Evolutionary conservation across 2,797 vertebrate genomes (phyloP).

Genomic region (Dromococcyx pavoninus): DNA sequence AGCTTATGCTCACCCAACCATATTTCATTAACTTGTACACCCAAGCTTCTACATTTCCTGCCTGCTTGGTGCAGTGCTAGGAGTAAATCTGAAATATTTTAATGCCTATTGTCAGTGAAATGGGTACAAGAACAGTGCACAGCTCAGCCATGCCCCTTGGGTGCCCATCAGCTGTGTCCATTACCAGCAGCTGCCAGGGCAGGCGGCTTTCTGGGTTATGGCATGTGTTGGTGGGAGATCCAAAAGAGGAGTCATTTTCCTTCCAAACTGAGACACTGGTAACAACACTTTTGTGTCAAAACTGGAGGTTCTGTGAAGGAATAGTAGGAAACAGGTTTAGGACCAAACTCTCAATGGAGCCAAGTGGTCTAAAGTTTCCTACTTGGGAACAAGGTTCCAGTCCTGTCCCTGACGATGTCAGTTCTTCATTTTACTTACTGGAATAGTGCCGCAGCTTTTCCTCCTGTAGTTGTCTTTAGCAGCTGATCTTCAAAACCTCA

Average conservation of each 20-base stretch:
- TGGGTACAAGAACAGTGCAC: not conserved
- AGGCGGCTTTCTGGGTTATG: accelerated
- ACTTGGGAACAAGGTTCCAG: not conserved
- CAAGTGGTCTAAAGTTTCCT: accelerated
- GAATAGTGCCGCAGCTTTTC: not conserved
- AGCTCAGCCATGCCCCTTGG: not conserved
- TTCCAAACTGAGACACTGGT: not conserved
- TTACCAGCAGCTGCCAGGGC: accelerated
- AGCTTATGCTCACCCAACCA: slow-evolving; percentile 69
- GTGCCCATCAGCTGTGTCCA: not conserved
- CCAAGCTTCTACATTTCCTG: slow-evolving; percentile 56
- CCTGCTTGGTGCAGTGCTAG: not conserved
- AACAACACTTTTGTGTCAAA: not conserved
- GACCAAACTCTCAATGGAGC: accelerated
- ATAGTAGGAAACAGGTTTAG: not conserved
- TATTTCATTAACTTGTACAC: slow-evolving; percentile 70
- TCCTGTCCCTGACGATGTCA: not conserved
- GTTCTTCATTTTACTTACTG: not conserved
- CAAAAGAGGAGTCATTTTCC: not conserved
- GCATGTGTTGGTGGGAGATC: not conserved
- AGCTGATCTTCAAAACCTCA: not conserved
- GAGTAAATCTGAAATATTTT: slow-evolving; percentile 26
- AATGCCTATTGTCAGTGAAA: slow-evolving; percentile 1
- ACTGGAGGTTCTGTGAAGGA: not conserved
- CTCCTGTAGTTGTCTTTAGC: not conserved